phyloP scores from a whole-genome alignment of 2,888 invertebrate genomes.

The Cenopis cana region DNA sequence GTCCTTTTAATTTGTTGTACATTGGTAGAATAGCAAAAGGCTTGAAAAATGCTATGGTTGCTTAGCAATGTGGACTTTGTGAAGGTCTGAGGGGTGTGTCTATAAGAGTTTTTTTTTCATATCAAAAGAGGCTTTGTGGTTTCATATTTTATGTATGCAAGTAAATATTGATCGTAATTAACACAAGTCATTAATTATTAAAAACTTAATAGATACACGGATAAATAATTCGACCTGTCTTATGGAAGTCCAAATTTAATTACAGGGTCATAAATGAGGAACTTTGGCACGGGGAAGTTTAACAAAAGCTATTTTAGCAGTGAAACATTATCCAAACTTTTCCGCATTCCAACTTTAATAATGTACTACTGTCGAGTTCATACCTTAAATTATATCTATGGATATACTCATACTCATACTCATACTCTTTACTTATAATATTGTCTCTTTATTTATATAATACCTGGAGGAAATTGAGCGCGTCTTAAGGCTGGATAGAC shows the following conservation, averaged over 20 bases:
- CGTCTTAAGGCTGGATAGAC: too few relatives aligned
- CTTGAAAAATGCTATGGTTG: constrained; percentile 41
- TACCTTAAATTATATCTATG: constrained; percentile 40
- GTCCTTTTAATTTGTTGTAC: constrained; percentile 47
- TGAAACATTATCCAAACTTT: constrained; percentile 36
- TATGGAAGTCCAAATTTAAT: constrained; percentile 27
- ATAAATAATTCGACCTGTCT: background rate
- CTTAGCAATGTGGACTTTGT: constrained; percentile 27
- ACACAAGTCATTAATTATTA: too few relatives aligned
- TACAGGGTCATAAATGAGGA: constrained; percentile 4
- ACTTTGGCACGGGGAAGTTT: constrained; percentile 28
- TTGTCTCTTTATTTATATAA: too few relatives aligned
- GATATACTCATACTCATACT: too few relatives aligned
- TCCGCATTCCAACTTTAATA: constrained; percentile 29
- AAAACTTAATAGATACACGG: background rate
- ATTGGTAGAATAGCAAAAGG: constrained; percentile 33
- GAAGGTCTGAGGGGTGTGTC: constrained; percentile 17
- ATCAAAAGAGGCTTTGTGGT: background rate
- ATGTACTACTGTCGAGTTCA: constrained; percentile 41
- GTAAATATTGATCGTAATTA: too few relatives aligned
- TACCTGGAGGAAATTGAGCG: constrained; percentile 1
- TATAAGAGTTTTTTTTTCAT: constrained; percentile 4
- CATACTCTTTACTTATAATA: too few relatives aligned
- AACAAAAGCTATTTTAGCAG: constrained; percentile 34
- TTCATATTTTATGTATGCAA: too few relatives aligned